These are phyloP conservation scores for Sternarchorhynchus goeldii DNA, from an alignment of 2,797 vertebrate species.

Conservation along the genomic window DNA sequence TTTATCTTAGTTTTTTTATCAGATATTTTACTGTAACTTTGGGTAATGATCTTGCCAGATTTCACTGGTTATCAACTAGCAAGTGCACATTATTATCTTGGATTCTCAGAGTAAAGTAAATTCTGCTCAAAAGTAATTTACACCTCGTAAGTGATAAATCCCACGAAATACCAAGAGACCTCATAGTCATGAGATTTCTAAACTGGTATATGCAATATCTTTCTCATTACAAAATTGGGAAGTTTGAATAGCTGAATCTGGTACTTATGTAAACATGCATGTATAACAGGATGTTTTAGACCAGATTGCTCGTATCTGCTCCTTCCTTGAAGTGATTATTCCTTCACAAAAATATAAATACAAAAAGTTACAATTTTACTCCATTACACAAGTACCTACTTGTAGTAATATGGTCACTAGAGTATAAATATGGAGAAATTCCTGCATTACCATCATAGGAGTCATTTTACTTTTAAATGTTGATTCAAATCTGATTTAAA, in stretches of 20 bases:
- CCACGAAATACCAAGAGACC: background rate
- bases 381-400: constrained; percentile 3
- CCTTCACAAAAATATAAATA: background rate
- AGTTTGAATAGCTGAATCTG: constrained; percentile 9
- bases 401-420: background rate
- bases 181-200: too few species aligned
- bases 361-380: background rate
- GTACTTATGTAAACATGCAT: constrained; percentile 24
- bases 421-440: background rate
- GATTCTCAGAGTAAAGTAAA: too few species aligned
- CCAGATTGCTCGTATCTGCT: constrained; percentile 19
- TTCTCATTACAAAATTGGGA: background rate
- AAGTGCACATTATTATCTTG: too few species aligned
- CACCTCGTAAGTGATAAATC: background rate
- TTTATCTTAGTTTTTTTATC: too few species aligned
- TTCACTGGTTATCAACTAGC: too few species aligned
- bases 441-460: too few species aligned
- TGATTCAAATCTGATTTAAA: background rate
- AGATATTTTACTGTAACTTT: too few species aligned
- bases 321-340: constrained; percentile 19
- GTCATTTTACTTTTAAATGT: background rate
- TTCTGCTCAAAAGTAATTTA: too few species aligned
- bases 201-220: background rate
- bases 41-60: too few species aligned
- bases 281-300: constrained; percentile 21